phyloP scores from a whole-genome alignment of 2,797 vertebrate species.

The Denticeps clupeoides region DNA sequence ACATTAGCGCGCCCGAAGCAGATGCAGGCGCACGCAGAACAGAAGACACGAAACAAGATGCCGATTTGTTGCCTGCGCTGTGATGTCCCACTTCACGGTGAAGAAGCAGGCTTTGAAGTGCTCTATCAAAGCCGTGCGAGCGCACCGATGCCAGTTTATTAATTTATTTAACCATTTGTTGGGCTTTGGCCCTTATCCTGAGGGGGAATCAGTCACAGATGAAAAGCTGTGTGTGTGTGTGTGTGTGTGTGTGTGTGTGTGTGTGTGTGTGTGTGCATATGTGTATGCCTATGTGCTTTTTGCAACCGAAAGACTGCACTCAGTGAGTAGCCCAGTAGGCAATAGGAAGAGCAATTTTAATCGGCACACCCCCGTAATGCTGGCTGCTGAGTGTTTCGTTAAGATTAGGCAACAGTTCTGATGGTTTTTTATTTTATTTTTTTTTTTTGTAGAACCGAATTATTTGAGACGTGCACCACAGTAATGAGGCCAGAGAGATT shows the following conservation, averaged over 20 bases:
- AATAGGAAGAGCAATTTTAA: neutral
- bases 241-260: neutral
- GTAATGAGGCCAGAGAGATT: neutral
- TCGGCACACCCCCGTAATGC: neutral
- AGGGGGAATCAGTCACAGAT: neutral
- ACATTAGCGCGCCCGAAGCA: too few relatives aligned
- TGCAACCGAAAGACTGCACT: too few relatives aligned
- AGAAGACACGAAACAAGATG: slow-evolving; percentile 3
- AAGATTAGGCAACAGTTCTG: neutral
- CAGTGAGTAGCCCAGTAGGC: too few relatives aligned
- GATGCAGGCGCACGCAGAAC: too few relatives aligned
- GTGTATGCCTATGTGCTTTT: neutral
- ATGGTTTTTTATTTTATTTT: neutral
- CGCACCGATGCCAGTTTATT: neutral
- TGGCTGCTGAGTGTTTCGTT: neutral
- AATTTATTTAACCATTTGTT: neutral
- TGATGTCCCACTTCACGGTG: slow-evolving; percentile 8
- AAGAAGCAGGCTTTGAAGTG: slow-evolving; percentile 14
- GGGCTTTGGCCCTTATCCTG: neutral
- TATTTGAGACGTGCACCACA: neutral
- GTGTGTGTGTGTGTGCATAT: neutral
- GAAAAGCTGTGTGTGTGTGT: neutral
- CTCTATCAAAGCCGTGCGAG: slow-evolving; percentile 4
- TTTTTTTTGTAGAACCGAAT: neutral
- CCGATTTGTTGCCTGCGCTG: slow-evolving; percentile 4